phyloP scores from a whole-genome alignment of 2,888 invertebrate species.

The Trichogramma dendrolimi region DNA sequence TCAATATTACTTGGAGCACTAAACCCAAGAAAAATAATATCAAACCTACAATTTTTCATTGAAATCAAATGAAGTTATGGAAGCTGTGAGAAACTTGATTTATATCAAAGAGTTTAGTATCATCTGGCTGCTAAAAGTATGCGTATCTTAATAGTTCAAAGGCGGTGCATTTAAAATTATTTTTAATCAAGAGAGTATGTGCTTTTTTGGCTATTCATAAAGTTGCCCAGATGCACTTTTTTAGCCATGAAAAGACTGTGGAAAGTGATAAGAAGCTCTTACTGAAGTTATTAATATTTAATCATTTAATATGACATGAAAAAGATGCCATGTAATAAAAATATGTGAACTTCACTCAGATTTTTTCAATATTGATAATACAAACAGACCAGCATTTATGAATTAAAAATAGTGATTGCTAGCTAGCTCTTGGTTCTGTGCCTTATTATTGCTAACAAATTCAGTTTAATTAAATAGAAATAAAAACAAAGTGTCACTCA shows the following conservation, averaged over 20 bases:
- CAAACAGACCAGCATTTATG: no score
- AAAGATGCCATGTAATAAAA: no score
- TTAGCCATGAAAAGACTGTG: background rate
- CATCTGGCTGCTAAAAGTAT: no score
- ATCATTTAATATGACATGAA: no score
- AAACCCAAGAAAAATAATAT: conserved; percentile 68
- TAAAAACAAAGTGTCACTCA: conserved; percentile 69
- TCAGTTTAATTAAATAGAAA: background rate
- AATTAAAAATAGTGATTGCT: no score
- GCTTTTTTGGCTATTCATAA: conserved; percentile 11
- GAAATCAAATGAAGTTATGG: conserved; percentile 67
- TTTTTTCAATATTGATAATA: no score
- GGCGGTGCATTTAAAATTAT: conserved; percentile 6
- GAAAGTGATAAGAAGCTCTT: conserved; percentile 17
- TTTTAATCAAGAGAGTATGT: conserved; percentile 10
- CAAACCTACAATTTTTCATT: conserved; percentile 71
- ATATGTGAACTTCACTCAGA: no score
- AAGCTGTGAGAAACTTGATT: conserved; percentile 63
- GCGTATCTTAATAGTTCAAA: conserved; percentile 5
- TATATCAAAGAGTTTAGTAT: no score
- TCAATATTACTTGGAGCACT: no score
- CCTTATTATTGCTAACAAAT: no score
- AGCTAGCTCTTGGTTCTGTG: no score
- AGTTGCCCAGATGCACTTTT: conserved; percentile 9
- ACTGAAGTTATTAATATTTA: conserved; percentile 18